Evolutionary conservation across 2,888 invertebrate genomes (phyloP).

Genomic region (Rhamnusium bicolor): DNA sequence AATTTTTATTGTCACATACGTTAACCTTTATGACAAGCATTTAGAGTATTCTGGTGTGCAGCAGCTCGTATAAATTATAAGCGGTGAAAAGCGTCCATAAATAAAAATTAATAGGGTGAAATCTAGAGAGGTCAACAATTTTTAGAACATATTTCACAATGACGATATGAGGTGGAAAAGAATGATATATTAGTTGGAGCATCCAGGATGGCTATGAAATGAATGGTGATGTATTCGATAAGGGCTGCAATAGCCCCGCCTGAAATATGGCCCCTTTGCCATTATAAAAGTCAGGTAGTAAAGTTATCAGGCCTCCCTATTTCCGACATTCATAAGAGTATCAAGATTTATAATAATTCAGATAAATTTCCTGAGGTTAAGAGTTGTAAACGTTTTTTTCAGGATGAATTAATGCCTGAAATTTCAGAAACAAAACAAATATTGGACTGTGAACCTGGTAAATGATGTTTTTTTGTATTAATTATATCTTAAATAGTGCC

Average conservation of each 20-base stretch:
- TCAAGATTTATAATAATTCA: constrained; percentile 9
- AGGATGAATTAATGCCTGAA: not conserved
- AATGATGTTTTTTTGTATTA: not conserved
- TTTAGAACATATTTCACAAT: constrained; percentile 56
- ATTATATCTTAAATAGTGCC: not conserved
- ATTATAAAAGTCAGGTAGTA: constrained; percentile 52
- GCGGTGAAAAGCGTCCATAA: constrained; percentile 51
- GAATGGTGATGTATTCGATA: constrained; percentile 56
- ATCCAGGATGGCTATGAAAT: constrained; percentile 40
- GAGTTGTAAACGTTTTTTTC: not conserved
- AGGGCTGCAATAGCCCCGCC: constrained; percentile 51
- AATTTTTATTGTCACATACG: constrained; percentile 1
- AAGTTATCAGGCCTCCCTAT: constrained; percentile 36
- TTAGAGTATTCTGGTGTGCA: not conserved
- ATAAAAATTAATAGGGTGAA: constrained; percentile 61
- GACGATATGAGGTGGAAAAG: constrained; percentile 53
- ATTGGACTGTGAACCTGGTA: not conserved
- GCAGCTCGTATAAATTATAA: constrained; percentile 44
- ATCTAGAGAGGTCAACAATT: constrained; percentile 60
- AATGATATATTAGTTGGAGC: constrained; percentile 53
- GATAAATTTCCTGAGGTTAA: not conserved
- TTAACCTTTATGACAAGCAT: not conserved
- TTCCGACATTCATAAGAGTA: constrained; percentile 7
- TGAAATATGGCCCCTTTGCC: constrained; percentile 49
- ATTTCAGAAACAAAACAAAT: not conserved